These are phyloP conservation scores for Aleiodes testaceus DNA, from an alignment of 2,888 invertebrate genomes.

Conservation along the genomic window DNA sequence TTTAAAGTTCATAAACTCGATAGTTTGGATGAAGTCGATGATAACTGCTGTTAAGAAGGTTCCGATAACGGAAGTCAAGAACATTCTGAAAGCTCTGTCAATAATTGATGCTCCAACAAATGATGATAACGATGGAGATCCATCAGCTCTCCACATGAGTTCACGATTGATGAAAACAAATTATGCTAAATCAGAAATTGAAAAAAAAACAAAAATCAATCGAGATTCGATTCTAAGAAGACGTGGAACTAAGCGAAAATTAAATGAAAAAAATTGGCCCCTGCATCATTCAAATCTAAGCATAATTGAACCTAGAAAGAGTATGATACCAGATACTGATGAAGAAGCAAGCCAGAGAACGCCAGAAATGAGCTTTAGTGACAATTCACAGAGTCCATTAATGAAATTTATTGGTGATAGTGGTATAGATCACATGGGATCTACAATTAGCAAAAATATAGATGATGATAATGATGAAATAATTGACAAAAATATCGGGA, in stretches of 20 bases:
- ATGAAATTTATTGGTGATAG: background rate
- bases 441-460: background rate
- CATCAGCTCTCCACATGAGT: too few relatives aligned
- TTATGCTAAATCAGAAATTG: background rate
- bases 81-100: background rate
- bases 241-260: background rate
- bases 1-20: constrained; percentile 19
- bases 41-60: background rate
- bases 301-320: background rate
- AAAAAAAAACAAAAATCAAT: background rate
- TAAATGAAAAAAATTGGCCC: background rate
- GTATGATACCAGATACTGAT: constrained; percentile 25
- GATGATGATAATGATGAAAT: background rate
- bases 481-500: background rate
- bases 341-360: constrained; percentile 18
- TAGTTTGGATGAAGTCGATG: constrained; percentile 28
- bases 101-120: background rate
- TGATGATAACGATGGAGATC: background rate
- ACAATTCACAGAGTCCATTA: background rate
- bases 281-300: background rate
- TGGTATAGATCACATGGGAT: constrained; percentile 2
- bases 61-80: background rate
- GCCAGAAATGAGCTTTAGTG: constrained; percentile 18
- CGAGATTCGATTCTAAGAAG: background rate
- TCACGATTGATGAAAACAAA: too few relatives aligned